Conservation (phyloP, 1,140 invertebrate genomes). For the Anadara kagoshimensis region DNA sequence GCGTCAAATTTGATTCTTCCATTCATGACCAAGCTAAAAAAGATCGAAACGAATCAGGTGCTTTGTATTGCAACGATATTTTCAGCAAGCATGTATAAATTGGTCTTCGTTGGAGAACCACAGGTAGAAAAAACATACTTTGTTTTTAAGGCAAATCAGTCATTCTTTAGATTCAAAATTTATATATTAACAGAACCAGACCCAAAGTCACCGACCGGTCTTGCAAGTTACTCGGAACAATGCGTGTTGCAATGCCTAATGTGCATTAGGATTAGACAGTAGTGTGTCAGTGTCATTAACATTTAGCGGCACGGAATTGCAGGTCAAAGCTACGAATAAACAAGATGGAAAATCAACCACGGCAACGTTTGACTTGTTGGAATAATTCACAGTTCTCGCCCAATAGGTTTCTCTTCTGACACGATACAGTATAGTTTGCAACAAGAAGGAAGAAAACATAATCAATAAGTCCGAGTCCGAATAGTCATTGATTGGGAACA, state of each 20-base stretch:
- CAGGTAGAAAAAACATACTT: background rate
- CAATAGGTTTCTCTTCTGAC: no score
- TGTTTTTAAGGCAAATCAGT: constrained; percentile 1
- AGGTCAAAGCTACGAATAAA: constrained; percentile 12
- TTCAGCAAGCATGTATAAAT: constrained; percentile 27
- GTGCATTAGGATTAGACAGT: constrained; percentile 7
- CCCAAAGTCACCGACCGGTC: constrained; percentile 18
- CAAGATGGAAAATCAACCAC: constrained; percentile 9
- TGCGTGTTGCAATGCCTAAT: constrained; percentile 26
- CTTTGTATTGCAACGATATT: no score
- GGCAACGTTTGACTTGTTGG: constrained; percentile 31
- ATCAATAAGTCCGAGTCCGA: no score
- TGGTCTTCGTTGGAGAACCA: constrained; percentile 4
- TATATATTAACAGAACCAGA: constrained; percentile 13
- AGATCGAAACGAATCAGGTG: constrained; percentile 4
- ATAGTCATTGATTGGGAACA: no score
- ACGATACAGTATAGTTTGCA: no score
- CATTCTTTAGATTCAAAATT: constrained; percentile 5
- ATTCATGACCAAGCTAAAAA: constrained; percentile 10
- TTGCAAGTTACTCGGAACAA: constrained; percentile 14
- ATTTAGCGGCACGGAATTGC: constrained; percentile 26
- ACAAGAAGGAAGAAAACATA: no score
- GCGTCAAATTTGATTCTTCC: background rate
- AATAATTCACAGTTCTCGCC: no score
- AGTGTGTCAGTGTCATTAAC: constrained; percentile 18